Conservation (phyloP, 1,140 invertebrate genomes). For the Zelostemma sp. region DNA sequence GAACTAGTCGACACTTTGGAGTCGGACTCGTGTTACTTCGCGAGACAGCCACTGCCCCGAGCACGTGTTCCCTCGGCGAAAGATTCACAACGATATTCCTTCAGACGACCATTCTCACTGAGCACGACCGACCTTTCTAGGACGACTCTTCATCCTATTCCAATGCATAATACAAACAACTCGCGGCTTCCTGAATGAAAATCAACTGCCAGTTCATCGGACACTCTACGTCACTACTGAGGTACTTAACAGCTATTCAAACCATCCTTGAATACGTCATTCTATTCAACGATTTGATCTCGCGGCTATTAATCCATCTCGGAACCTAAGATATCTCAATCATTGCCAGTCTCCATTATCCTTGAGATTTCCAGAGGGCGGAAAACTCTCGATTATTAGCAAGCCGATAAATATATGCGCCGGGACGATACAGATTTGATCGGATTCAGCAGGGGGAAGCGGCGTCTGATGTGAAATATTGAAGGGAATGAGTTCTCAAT, state of each 20-base stretch:
- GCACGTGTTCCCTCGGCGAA: conserved; percentile 5
- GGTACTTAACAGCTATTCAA: conserved; percentile 23
- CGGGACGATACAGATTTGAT: background rate
- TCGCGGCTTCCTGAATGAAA: conserved; percentile 21
- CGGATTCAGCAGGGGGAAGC: background rate
- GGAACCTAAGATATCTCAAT: conserved; percentile 9
- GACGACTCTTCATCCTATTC: conserved; percentile 21
- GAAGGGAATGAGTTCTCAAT: background rate
- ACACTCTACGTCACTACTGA: conserved; percentile 24
- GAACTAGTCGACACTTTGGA: conserved; percentile 5
- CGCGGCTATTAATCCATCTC: conserved; percentile 6
- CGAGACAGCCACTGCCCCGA: background rate
- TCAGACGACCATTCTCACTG: conserved; percentile 26
- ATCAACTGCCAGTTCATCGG: conserved; percentile 22
- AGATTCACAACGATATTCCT: conserved; percentile 9
- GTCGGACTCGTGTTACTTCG: too few relatives aligned
- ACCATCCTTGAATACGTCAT: conserved; percentile 22
- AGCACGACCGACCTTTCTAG: conserved; percentile 18
- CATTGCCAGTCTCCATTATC: conserved; percentile 1
- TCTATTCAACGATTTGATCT: conserved; percentile 10
- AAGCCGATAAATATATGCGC: background rate
- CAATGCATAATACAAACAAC: conserved; percentile 23
- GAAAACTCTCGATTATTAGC: background rate
- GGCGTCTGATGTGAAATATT: background rate
- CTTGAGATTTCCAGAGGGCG: background rate